Conservation (phyloP, 2,113 vertebrate species). For the Chunga burmeisteri region DNA sequence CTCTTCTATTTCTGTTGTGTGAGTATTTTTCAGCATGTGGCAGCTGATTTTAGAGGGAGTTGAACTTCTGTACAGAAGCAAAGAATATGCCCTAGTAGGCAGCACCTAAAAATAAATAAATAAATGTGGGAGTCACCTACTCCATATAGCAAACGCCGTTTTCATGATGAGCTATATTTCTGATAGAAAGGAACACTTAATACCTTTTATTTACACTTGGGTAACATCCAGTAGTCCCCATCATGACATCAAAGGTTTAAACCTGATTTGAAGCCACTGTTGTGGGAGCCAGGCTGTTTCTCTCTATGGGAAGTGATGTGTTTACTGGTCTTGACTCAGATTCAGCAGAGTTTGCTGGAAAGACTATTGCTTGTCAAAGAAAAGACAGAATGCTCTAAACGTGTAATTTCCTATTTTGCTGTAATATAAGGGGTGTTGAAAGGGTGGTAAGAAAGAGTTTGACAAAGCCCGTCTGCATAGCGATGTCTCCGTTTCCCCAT, state of each 20-base stretch:
- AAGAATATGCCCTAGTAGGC: not conserved
- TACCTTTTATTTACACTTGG: not conserved
- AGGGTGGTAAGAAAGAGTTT: not conserved
- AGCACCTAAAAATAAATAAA: not conserved
- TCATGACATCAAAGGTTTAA: not conserved
- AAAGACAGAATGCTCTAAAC: not conserved
- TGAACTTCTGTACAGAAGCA: not conserved
- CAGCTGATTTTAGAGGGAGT: not conserved
- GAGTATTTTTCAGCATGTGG: not conserved
- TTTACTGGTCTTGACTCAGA: not conserved
- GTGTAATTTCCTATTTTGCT: conserved; percentile 31
- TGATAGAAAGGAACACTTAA: not conserved
- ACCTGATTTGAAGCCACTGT: not conserved
- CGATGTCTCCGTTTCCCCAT: not conserved
- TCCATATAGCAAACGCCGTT: not conserved
- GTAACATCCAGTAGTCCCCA: not conserved
- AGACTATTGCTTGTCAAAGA: not conserved
- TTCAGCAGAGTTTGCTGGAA: not conserved
- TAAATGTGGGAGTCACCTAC: not conserved
- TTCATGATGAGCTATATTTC: not conserved
- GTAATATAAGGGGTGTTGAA: not conserved
- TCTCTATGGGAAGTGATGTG: not conserved
- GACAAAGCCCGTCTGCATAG: not conserved
- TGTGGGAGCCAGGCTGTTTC: not conserved
- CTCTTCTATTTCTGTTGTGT: not conserved